Conservation (phyloP, 2,113 vertebrate genomes). For the Scomber japonicus region DNA sequence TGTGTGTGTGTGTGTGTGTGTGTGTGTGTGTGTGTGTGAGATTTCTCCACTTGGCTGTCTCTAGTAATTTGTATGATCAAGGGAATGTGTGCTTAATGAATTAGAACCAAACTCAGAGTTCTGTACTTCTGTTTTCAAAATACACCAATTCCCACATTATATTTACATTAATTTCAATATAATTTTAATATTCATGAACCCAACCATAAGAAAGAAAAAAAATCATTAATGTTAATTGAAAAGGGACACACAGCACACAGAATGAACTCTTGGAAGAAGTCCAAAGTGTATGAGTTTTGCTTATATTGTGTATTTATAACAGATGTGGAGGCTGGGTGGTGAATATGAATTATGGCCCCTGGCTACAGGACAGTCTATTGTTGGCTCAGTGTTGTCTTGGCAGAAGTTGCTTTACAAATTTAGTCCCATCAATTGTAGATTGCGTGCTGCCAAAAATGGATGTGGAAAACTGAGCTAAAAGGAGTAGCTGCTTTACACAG, state of each 20-base stretch:
- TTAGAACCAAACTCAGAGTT: conserved; percentile 69
- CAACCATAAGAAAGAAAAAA: conserved; percentile 63
- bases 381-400: conserved; percentile 38
- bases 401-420: conserved; percentile 31
- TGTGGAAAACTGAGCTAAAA: background rate
- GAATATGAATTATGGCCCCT: conserved; percentile 57
- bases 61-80: conserved; percentile 78
- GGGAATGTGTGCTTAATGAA: conserved; percentile 74
- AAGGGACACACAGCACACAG: conserved; percentile 67
- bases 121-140: conserved; percentile 71
- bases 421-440: conserved; percentile 19
- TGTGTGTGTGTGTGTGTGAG: conserved; percentile 38
- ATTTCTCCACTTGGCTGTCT: conserved; percentile 68
- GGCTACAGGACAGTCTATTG: conserved; percentile 35
- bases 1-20: conserved; percentile 32
- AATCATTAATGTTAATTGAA: conserved; percentile 84
- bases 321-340: conserved; percentile 55
- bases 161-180: conserved; percentile 81
- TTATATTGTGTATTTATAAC: conserved; percentile 54
- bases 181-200: conserved; percentile 82
- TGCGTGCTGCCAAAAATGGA: conserved; percentile 5
- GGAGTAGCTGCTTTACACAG: background rate
- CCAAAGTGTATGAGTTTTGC: conserved; percentile 61
- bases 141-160: conserved; percentile 71
- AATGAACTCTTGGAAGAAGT: conserved; percentile 73